These are phyloP conservation scores for Pachyuromys duprasi DNA, from an alignment of 2,797 vertebrate species.

Conservation along the genomic window DNA sequence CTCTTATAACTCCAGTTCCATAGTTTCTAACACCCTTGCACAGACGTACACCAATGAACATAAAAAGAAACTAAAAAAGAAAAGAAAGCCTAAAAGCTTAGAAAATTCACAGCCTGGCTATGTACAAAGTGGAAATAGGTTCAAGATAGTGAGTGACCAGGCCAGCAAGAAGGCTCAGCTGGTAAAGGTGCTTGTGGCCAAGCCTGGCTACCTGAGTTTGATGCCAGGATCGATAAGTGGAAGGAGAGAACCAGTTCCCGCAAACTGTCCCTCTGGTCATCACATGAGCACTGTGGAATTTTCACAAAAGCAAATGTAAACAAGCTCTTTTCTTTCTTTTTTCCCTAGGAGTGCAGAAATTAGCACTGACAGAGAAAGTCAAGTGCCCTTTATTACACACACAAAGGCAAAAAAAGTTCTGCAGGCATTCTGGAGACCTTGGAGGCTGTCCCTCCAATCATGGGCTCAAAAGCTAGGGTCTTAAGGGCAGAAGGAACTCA, in stretches of 20 bases:
- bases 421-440: not conserved
- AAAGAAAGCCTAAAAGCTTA: not conserved
- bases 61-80: not conserved
- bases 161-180: not conserved
- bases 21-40: not conserved
- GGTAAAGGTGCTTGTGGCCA: not conserved
- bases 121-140: not conserved
- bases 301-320: not conserved
- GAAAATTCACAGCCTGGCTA: not conserved
- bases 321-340: too few relatives aligned
- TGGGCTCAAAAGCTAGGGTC: not conserved
- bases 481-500: not conserved
- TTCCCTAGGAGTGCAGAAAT: not conserved
- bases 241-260: not conserved
- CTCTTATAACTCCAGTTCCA: not conserved
- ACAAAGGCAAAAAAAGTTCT: not conserved
- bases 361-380: not conserved
- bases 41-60: not conserved
- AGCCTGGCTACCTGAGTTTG: not conserved
- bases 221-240: not conserved
- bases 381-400: not conserved
- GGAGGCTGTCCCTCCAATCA: not conserved
- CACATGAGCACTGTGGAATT: not conserved
- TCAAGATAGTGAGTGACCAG: not conserved
- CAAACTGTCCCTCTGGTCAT: not conserved